A percentile compares a stretch with the other conserved stretches of the same genome.
These are phyloP conservation scores for Danionella dracula DNA, from an alignment of 2,797 vertebrate species.

Conservation along the genomic window DNA sequence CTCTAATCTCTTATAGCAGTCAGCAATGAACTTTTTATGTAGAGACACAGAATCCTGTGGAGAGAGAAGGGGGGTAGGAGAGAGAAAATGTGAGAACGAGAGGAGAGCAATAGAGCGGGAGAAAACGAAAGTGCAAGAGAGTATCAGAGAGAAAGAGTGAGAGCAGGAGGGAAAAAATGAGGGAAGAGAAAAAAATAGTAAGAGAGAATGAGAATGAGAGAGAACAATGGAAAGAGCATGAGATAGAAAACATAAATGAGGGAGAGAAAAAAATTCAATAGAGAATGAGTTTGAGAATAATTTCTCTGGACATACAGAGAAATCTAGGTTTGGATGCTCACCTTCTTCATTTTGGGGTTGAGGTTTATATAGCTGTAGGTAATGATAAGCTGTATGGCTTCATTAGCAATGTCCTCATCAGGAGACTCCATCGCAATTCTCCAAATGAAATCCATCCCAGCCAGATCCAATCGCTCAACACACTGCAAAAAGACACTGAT, in stretches of 20 bases:
- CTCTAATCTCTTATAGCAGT: conserved; percentile 97
- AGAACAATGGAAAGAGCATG: too few species aligned
- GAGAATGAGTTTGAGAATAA: too few species aligned
- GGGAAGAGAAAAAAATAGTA: too few species aligned
- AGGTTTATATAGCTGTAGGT: conserved; percentile 98
- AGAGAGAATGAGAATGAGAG: too few species aligned
- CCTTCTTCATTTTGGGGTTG: conserved; percentile 97
- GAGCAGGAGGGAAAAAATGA: neutral
- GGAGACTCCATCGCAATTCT: conserved; percentile 98
- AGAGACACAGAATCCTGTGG: conserved; percentile 92
- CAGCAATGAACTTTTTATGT: conserved; percentile 99
- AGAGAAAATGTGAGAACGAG: too few species aligned
- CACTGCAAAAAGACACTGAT: conserved; percentile 70
- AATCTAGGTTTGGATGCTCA: conserved; percentile 45
- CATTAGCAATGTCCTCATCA: conserved; percentile 98
- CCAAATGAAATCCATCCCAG: conserved; percentile 99
- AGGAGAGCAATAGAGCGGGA: too few species aligned
- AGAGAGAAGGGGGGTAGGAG: too few species aligned
- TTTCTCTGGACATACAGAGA: too few species aligned
- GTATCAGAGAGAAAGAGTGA: neutral
- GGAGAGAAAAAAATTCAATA: too few species aligned
- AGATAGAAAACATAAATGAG: too few species aligned
- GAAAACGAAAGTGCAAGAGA: too few species aligned
- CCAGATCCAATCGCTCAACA: conserved; percentile 93
- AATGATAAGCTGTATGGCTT: conserved; percentile 97